A percentile compares a stretch with the other conserved stretches of the same genome.
Evolutionary conservation across 2,797 vertebrate genomes (phyloP).

Genomic region (Tragopan temminckii): DNA sequence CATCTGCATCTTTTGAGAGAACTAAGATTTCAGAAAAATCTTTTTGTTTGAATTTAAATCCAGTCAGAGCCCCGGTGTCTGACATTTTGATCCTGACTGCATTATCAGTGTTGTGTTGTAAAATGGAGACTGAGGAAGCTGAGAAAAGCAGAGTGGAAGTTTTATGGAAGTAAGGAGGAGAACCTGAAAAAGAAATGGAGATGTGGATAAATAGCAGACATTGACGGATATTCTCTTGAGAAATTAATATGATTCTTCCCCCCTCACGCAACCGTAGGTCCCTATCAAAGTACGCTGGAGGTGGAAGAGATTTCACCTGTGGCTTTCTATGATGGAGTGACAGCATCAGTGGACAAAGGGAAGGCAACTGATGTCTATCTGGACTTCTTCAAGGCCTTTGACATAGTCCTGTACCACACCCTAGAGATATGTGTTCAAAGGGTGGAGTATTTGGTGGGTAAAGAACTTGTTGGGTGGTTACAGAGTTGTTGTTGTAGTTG

Average conservation of each 20-base stretch:
- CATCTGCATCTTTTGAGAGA: not conserved
- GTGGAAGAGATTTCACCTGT: not conserved
- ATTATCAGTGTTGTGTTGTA: not conserved
- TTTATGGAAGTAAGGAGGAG: rapidly evolving
- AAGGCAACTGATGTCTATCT: too few species aligned
- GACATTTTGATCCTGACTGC: not conserved
- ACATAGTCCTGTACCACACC: too few species aligned
- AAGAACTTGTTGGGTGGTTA: too few species aligned
- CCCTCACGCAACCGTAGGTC: rapidly evolving
- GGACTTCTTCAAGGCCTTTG: too few species aligned
- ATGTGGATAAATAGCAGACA: not conserved
- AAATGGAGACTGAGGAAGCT: not conserved
- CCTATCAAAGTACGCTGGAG: rapidly evolving
- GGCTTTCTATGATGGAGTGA: too few species aligned
- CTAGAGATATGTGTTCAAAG: too few species aligned
- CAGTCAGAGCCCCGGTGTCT: not conserved
- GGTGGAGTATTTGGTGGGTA: too few species aligned
- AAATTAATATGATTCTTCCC: not conserved
- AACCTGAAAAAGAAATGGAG: not conserved
- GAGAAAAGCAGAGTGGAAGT: not conserved
- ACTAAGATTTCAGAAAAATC: not conserved
- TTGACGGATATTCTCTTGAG: rapidly evolving
- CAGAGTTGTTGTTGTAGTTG: too few species aligned
- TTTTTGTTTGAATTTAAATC: not conserved
- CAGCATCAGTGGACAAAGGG: too few species aligned